phyloP scores from a whole-genome alignment of 2,888 invertebrate species.

The Caenorhabditis sulstoni region DNA sequence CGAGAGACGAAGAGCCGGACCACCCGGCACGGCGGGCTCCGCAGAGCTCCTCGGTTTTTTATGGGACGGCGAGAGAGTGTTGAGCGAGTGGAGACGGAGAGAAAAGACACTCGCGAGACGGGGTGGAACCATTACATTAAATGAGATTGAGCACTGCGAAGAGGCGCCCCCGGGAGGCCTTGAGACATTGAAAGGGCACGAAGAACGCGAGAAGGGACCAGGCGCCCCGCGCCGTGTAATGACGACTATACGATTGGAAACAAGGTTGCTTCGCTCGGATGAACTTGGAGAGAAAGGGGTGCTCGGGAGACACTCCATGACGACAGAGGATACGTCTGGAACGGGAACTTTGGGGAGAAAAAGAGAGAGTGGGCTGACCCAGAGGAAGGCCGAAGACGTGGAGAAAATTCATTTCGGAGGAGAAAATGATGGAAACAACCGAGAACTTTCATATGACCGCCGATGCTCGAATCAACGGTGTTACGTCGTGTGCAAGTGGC shows the following conservation, averaged over 20 bases:
- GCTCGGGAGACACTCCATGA: no score
- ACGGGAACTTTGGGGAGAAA: not conserved
- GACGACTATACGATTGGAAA: slow-evolving; percentile 36
- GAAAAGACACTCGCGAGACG: not conserved
- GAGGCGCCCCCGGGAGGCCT: slow-evolving; percentile 34
- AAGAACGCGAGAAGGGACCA: slow-evolving; percentile 21
- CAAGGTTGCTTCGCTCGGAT: slow-evolving; percentile 24
- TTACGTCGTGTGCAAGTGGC: no score
- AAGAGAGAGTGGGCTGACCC: not conserved
- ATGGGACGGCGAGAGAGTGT: slow-evolving; percentile 26
- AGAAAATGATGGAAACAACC: no score
- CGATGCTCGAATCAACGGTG: no score
- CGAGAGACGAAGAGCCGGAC: slow-evolving; percentile 13
- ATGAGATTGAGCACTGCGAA: slow-evolving; percentile 52
- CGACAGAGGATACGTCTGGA: no score
- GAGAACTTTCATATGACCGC: no score
- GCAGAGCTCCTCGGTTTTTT: slow-evolving; percentile 30
- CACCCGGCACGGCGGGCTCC: slow-evolving; percentile 41
- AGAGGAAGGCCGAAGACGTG: no score
- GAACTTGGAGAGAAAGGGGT: not conserved
- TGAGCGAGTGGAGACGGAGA: slow-evolving; percentile 9
- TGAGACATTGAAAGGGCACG: slow-evolving; percentile 44
- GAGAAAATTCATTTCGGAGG: no score
- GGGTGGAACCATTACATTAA: slow-evolving; percentile 54
- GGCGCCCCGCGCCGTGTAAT: not conserved